Conservation (phyloP, 2,113 vertebrate genomes). For the Solenodon paradoxus region DNA sequence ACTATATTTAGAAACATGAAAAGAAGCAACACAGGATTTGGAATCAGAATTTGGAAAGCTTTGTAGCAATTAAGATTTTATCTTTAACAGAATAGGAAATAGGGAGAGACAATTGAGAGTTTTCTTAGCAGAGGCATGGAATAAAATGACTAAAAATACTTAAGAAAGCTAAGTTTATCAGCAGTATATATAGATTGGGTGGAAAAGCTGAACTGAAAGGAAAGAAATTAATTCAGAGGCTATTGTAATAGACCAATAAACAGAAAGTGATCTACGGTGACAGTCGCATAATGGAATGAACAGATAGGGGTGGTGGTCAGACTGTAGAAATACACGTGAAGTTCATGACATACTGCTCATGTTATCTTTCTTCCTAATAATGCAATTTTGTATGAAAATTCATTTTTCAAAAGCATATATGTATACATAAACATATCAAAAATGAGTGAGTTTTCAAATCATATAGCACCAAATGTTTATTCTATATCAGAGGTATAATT, state of each 20-base stretch:
- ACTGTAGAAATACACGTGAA: background rate
- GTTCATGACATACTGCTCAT: background rate
- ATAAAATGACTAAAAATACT: conserved; percentile 6
- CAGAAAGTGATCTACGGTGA: background rate
- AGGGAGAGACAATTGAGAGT: background rate
- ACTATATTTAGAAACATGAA: background rate
- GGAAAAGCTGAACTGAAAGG: background rate
- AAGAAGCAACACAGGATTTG: background rate
- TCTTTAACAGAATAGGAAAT: background rate
- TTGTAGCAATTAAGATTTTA: background rate
- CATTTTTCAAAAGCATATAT: background rate
- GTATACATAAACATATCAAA: too few relatives aligned
- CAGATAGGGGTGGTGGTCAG: background rate
- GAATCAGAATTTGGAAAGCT: background rate
- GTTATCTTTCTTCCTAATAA: background rate
- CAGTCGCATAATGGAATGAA: background rate
- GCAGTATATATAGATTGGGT: background rate
- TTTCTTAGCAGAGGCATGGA: background rate
- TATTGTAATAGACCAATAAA: background rate
- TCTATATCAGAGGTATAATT: background rate
- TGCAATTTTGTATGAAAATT: background rate
- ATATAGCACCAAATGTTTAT: background rate
- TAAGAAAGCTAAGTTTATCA: background rate
- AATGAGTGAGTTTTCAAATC: background rate
- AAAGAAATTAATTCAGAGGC: background rate